phyloP scores from a whole-genome alignment of 2,888 invertebrate species.

The Ochlodes sylvanus region DNA sequence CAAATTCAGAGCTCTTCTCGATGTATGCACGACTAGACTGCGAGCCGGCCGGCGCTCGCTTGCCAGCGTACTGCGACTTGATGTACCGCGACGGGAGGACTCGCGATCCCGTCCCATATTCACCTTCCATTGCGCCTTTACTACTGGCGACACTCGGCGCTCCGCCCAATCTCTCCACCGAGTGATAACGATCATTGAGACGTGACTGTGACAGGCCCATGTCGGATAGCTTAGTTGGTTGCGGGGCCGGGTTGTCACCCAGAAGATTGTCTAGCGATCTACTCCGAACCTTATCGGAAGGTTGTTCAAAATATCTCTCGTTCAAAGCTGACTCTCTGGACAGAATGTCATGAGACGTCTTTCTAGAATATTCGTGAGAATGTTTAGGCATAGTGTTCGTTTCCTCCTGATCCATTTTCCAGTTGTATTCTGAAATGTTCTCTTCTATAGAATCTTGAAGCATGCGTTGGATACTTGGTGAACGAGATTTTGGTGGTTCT shows the following conservation, averaged over 20 bases:
- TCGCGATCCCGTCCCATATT: constrained; percentile 87
- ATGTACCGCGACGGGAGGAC: constrained; percentile 89
- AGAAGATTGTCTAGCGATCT: constrained; percentile 92
- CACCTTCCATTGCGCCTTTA: constrained; percentile 87
- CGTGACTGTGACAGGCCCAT: constrained; percentile 93
- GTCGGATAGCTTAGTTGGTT: constrained; percentile 87
- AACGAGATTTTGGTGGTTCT: constrained; percentile 86
- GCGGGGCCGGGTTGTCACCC: constrained; percentile 87
- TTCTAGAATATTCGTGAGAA: constrained; percentile 80
- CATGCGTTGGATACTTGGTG: constrained; percentile 77
- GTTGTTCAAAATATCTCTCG: constrained; percentile 93
- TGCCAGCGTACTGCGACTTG: constrained; percentile 93
- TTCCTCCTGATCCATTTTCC: constrained; percentile 72
- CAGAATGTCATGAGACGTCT: constrained; percentile 90
- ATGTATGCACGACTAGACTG: constrained; percentile 95
- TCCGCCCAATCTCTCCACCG: constrained; percentile 90
- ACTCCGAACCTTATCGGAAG: constrained; percentile 90
- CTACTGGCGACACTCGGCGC: constrained; percentile 85
- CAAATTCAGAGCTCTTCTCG: constrained; percentile 90
- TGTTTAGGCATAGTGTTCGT: constrained; percentile 55
- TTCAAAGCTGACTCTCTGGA: constrained; percentile 94
- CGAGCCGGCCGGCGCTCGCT: constrained; percentile 92
- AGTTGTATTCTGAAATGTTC: constrained; percentile 74
- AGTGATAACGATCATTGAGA: constrained; percentile 95
- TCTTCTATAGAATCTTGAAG: constrained; percentile 77